Base-by-base conservation (phyloP, 2,888 invertebrate genomes). In the Scaptomyza tumidula region DNA sequence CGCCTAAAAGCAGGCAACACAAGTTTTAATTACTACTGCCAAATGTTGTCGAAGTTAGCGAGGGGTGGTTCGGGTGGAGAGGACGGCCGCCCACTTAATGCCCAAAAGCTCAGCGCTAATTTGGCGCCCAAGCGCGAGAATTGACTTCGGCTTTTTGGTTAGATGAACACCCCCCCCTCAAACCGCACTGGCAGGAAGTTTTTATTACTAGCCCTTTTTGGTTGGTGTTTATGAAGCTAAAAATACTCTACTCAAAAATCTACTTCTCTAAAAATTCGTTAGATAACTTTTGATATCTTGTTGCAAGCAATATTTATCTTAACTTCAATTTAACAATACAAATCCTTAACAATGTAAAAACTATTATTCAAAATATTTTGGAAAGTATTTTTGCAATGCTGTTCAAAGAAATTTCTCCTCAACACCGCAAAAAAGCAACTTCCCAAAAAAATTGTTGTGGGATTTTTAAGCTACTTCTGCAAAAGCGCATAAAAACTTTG, bases 21-120 rank as follows among this genome's bases (percentile, higher is more conserved):
- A 83, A 83, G 78, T 83, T 83, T 83, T 83, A 83, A 83, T 83
- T 83, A 83, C 83, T 78, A 68, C 78, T 77, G 82, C 82, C 85
- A 77, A 83, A 80, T 82, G 79, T 77, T 78, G 70, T 63, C 68
- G 54, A 50, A 13, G 41, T 37, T 16, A 16, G 0, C 3, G 14
- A 37, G 31, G 27, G 19, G 11, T n/a, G n/a, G n/a, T n/a, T n/a
- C n/a, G n/a, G n/a, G n/a, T 6, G 14, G 11, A 31, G 19, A 13
- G 19, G 24, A 35, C 50, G 37, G 14, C 14, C 24, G n/a, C 31
- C 49, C 49, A 14, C 49, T 45, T 45, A 45, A 33, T 27, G 3
- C 35, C 43, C 56, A 35, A 49, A 35, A 67, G 44, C 50, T 66
- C 60, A 52, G 48, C 81, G 84, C 81, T 84, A 84, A 84, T 82